These are phyloP conservation scores for Rhynchotus rufescens DNA, from an alignment of 2,797 vertebrate species.

Conservation along the genomic window DNA sequence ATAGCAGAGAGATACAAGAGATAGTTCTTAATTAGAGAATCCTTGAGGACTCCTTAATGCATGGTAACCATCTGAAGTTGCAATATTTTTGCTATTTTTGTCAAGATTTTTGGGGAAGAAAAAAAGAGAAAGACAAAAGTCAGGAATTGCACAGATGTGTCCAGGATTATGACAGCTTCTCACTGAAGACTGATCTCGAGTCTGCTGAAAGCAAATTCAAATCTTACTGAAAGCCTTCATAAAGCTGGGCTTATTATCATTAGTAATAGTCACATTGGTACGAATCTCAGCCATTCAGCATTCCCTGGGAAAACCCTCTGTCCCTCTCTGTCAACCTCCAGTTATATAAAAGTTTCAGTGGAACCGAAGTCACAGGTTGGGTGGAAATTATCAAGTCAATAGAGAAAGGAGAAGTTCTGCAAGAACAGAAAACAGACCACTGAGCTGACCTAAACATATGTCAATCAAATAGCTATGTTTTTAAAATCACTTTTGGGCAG, in stretches of 20 bases:
- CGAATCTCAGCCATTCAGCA: background rate
- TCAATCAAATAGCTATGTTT: constrained; percentile 47
- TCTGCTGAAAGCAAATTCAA: background rate
- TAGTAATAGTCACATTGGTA: background rate
- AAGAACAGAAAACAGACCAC: constrained; percentile 42
- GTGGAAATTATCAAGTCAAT: constrained; percentile 21
- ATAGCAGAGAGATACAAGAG: background rate
- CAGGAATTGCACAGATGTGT: background rate
- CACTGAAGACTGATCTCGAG: background rate
- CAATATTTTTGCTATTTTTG: background rate
- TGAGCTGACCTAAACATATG: background rate
- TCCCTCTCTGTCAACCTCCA: background rate
- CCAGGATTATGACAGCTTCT: background rate
- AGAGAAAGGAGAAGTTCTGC: background rate
- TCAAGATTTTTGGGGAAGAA: background rate
- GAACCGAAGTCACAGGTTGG: background rate
- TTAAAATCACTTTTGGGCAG: background rate
- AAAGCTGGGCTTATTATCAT: background rate
- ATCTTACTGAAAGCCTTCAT: background rate
- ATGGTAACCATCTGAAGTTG: background rate
- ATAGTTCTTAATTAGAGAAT: constrained; percentile 39
- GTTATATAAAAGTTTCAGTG: constrained; percentile 11
- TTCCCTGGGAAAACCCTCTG: background rate
- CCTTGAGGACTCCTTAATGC: constrained; percentile 8
- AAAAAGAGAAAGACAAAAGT: background rate